Evolutionary conservation across 2,113 vertebrate species (phyloP).

Genomic region (Platycercus adscitus): DNA sequence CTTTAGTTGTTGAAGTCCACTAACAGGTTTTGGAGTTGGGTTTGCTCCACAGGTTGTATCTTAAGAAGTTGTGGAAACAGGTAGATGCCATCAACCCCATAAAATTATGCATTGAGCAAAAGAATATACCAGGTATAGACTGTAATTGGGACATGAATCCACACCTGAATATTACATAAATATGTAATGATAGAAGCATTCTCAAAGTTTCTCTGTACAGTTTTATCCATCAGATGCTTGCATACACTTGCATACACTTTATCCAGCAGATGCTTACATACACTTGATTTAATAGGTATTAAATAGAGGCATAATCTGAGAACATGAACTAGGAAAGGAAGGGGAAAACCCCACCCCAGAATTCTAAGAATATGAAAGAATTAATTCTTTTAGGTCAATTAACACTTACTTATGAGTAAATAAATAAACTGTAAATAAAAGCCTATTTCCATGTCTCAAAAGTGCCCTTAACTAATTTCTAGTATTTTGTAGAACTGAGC

Average conservation of each 20-base stretch:
- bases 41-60: background rate
- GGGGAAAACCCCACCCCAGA: rapidly evolving
- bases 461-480: background rate
- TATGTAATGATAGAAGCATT: background rate
- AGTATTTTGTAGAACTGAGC: background rate
- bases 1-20: background rate
- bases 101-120: background rate
- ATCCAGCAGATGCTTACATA: background rate
- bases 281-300: background rate
- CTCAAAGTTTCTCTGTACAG: background rate
- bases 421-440: background rate
- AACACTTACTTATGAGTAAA: background rate
- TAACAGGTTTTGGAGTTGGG: background rate
- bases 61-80: background rate
- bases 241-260: background rate
- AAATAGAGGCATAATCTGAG: background rate
- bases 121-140: background rate
- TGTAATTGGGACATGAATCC: background rate
- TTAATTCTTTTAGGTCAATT: background rate
- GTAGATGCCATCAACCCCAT: background rate
- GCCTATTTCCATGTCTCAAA: background rate
- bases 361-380: background rate
- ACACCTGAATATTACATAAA: background rate
- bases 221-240: background rate
- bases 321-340: background rate